These are phyloP conservation scores for Narcine bancroftii DNA, from an alignment of 2,113 vertebrate species.

Conservation along the genomic window DNA sequence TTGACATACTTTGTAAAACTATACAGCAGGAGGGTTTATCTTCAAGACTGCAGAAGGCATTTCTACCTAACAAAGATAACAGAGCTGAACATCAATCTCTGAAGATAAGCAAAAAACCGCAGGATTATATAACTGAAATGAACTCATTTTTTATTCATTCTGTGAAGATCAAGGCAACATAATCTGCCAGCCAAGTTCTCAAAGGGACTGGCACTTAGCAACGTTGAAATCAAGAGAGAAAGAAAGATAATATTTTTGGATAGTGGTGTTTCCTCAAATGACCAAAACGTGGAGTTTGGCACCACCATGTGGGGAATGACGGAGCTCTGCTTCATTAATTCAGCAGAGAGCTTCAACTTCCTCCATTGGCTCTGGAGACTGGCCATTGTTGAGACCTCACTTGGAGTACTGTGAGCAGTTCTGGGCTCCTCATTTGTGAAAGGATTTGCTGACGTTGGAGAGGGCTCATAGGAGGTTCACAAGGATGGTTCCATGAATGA, in stretches of 20 bases:
- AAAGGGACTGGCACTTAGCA: neutral
- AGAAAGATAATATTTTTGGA: conserved; percentile 1
- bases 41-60: conserved; percentile 15
- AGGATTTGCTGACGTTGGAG: too few relatives aligned
- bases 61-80: neutral
- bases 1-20: neutral
- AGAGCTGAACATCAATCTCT: neutral
- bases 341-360: too few relatives aligned
- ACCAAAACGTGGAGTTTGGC: neutral
- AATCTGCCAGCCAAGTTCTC: conserved; percentile 3
- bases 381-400: too few relatives aligned
- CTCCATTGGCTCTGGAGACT: neutral
- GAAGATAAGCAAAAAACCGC: neutral
- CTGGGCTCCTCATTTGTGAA: too few relatives aligned
- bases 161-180: neutral
- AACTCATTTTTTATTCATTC: neutral
- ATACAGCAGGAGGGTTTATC: neutral
- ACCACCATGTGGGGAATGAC: neutral
- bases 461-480: too few relatives aligned
- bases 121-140: neutral
- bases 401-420: too few relatives aligned
- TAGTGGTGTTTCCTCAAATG: neutral
- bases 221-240: neutral
- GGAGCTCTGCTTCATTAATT: neutral
- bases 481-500: too few relatives aligned